Evolutionary conservation across 2,797 vertebrate species (phyloP), one percentile per base, ranked within the genome.

Genomic region (Ptychobarbus kaznakovi): DNA sequence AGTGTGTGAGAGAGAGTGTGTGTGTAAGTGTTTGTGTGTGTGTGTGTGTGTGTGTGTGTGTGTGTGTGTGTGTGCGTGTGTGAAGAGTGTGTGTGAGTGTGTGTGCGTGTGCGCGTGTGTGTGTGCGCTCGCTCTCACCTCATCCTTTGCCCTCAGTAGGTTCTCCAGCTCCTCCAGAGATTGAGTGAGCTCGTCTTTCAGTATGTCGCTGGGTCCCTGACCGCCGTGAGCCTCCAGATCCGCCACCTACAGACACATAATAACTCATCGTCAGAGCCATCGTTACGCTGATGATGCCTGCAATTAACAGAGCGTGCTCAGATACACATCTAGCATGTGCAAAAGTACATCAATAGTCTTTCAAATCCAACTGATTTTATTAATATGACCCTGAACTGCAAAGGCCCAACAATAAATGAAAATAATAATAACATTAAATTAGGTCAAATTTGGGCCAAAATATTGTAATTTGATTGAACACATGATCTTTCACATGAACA

Each of bases 131-230:
- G 1, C 56, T 46, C 1, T 89, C 86, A 98, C 98, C 96, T 99
- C 97, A 0, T 99, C 97, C 83, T 97, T 99, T 73, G 96, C 96
- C 91, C 97, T 98, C 86, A 99, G 94, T 86, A 98, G 92, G 0
- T 96, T 93, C 84, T 99, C 97, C 91, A 99, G 92, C 89, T 98
- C 97, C 89, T 97, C 97, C 91, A 98, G 91, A 0, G 93, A 95
- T 38, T 97, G 97, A 63, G 95, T 94, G 46, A 97, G 92, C 77
- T 96, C 97, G 13, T 97, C 96, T 89, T 97, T 98, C 89, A 94
- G 93, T 35, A 93, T 90, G 16, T 96, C 96, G 0, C 94, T 93
- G 77, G 95, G 92, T 6, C 95, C 93, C 0, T 96, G 96, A 0
- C 94, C 89, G 0, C 94, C 95, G 70, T 97, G 97, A 0, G 95